Percentiles rank a stretch among this genome's conserved stretches.
phyloP scores from a whole-genome alignment of 2,113 vertebrate species.

The Malaclemys terrapin region DNA sequence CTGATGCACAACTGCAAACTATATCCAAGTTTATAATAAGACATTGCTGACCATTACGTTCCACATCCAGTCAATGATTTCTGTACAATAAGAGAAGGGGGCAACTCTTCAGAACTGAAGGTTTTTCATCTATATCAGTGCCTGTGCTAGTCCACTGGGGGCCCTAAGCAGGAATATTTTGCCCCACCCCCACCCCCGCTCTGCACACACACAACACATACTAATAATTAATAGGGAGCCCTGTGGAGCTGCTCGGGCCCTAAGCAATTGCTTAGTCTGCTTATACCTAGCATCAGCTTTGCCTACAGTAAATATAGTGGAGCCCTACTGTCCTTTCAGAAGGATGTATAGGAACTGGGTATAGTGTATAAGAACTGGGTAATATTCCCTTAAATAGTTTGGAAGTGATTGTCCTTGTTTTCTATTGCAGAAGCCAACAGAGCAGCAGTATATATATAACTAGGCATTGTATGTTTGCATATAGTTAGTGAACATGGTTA shows the following conservation, averaged over 20 bases:
- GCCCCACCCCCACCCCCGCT: no score
- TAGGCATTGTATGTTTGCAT: no score
- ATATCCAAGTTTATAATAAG: background rate
- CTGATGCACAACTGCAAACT: background rate
- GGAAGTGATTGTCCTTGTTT: background rate
- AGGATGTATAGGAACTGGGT: background rate
- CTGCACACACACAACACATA: no score
- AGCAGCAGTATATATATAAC: background rate
- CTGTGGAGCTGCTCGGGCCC: no score
- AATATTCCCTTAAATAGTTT: background rate
- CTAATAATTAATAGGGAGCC: no score
- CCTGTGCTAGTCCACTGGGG: no score
- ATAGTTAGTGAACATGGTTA: background rate
- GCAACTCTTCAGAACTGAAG: background rate
- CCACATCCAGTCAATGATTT: background rate
- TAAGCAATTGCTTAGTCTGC: no score
- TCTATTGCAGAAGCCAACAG: background rate
- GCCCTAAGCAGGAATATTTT: no score
- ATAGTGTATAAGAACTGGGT: background rate
- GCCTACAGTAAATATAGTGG: background rate
- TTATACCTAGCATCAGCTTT: no score
- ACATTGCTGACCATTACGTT: background rate
- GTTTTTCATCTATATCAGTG: no score
- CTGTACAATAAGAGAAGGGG: background rate
- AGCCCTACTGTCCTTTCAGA: background rate